Evolutionary conservation across 2,888 invertebrate species (phyloP).

Genomic region (Tinea trinotella): DNA sequence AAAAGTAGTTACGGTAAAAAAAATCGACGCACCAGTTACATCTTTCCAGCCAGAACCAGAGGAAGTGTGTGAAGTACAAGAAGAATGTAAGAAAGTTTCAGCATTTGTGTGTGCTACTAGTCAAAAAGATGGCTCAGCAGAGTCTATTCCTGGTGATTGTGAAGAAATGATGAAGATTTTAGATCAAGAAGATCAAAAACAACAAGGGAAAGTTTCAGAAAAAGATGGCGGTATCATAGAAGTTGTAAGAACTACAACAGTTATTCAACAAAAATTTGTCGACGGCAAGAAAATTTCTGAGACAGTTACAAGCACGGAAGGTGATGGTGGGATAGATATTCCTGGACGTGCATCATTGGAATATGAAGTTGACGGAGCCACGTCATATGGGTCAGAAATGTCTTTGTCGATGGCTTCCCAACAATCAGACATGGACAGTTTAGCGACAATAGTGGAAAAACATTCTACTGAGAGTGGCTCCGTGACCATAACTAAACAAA

Average conservation of each 20-base stretch:
- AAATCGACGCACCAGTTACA: constrained; percentile 61
- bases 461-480: constrained; percentile 59
- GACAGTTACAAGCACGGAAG: constrained; percentile 51
- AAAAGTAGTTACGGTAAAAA: constrained; percentile 60
- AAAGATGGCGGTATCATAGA: constrained; percentile 51
- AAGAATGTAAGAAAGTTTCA: constrained; percentile 56
- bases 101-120: constrained; percentile 62
- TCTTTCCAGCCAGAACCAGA: constrained; percentile 56
- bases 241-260: constrained; percentile 57
- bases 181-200: constrained; percentile 63
- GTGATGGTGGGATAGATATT: constrained; percentile 60
- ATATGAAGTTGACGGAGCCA: constrained; percentile 39
- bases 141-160: constrained; percentile 72
- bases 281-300: constrained; percentile 66
- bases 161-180: constrained; percentile 73
- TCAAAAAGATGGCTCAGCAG: constrained; percentile 61
- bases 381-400: constrained; percentile 65
- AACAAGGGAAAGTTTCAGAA: constrained; percentile 35
- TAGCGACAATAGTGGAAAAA: constrained; percentile 62
- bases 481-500: constrained; percentile 52
- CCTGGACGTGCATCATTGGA: constrained; percentile 42
- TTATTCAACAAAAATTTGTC: constrained; percentile 59
- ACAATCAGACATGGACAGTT: constrained; percentile 63
- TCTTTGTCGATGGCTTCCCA: constrained; percentile 66
- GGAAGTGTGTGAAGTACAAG: constrained; percentile 40